Evolutionary conservation across 1,140 invertebrate species (phyloP).

Genomic region (Psix sp.): DNA sequence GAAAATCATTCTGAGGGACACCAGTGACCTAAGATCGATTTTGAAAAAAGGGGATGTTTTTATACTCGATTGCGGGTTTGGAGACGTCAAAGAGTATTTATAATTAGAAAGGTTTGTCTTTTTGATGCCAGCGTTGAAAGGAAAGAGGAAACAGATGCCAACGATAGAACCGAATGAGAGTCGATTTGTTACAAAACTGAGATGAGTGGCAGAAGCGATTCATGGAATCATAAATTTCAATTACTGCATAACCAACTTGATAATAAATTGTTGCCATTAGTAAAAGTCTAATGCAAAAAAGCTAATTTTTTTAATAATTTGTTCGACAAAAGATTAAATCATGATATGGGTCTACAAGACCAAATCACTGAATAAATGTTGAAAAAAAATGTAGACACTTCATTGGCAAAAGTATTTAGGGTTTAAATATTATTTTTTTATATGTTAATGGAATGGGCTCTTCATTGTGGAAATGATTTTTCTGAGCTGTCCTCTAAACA

Average conservation of each 20-base stretch:
- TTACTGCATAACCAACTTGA: conserved; percentile 3
- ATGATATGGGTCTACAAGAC: background rate
- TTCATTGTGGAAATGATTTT: too few species aligned
- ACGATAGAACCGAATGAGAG: background rate
- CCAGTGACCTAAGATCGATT: conserved; percentile 3
- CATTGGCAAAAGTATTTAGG: conserved; percentile 4
- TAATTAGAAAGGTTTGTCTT: conserved; percentile 6
- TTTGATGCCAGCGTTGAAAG: conserved; percentile 7
- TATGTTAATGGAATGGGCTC: too few species aligned
- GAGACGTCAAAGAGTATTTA: conserved; percentile 4
- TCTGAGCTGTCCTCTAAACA: too few species aligned
- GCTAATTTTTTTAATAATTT: background rate
- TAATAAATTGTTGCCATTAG: background rate
- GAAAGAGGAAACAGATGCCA: conserved; percentile 2
- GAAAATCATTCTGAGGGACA: background rate
- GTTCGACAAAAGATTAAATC: conserved; percentile 1
- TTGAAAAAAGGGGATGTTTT: conserved; percentile 6
- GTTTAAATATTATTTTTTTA: too few species aligned
- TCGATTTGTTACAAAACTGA: conserved; percentile 7
- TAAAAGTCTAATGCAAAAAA: background rate
- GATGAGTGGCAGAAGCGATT: background rate
- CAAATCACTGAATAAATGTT: conserved; percentile 8
- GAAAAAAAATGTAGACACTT: background rate
- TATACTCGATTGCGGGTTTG: background rate
- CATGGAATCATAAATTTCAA: background rate